A percentile compares a stretch with the other conserved stretches of the same genome.
phyloP scores from a whole-genome alignment of 2,113 vertebrate species.

The Silurus asotus region DNA sequence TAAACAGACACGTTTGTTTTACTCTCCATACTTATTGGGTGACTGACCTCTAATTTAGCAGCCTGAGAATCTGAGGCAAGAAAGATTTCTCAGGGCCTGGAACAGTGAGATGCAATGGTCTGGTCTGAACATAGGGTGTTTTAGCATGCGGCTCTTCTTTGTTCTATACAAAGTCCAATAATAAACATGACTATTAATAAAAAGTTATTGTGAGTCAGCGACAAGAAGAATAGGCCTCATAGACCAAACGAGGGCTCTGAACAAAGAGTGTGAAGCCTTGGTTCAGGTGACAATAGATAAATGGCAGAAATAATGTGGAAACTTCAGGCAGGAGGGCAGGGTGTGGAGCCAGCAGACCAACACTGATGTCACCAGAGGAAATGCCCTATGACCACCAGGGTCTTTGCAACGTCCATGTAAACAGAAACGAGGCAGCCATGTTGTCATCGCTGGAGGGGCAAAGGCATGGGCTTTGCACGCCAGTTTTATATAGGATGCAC shows the following conservation, averaged over 20 bases:
- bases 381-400: slow-evolving; percentile 42
- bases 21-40: slow-evolving; percentile 63
- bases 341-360: slow-evolving; percentile 26
- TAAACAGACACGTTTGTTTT: slow-evolving; percentile 60
- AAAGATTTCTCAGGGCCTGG: slow-evolving; percentile 52
- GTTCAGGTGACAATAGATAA: slow-evolving; percentile 70
- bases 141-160: slow-evolving; percentile 32
- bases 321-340: slow-evolving; percentile 60
- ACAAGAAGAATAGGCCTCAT: slow-evolving; percentile 51
- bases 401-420: slow-evolving; percentile 36
- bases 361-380: slow-evolving; percentile 50
- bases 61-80: slow-evolving; percentile 54
- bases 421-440: slow-evolving; percentile 19
- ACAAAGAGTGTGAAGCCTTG: slow-evolving; percentile 62
- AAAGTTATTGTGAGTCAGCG: slow-evolving; percentile 50
- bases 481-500: slow-evolving; percentile 74
- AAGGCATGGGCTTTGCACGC: slow-evolving; percentile 5
- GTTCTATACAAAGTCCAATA: slow-evolving; percentile 32
- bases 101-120: slow-evolving; percentile 64
- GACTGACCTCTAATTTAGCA: slow-evolving; percentile 70
- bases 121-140: slow-evolving; percentile 26
- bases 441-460: slow-evolving; percentile 35
- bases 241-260: slow-evolving; percentile 47
- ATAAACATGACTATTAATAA: slow-evolving; percentile 57
- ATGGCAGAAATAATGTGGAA: slow-evolving; percentile 68